Evolutionary conservation across 2,113 vertebrate genomes (phyloP).

Genomic region (Pygoscelis antarcticus): DNA sequence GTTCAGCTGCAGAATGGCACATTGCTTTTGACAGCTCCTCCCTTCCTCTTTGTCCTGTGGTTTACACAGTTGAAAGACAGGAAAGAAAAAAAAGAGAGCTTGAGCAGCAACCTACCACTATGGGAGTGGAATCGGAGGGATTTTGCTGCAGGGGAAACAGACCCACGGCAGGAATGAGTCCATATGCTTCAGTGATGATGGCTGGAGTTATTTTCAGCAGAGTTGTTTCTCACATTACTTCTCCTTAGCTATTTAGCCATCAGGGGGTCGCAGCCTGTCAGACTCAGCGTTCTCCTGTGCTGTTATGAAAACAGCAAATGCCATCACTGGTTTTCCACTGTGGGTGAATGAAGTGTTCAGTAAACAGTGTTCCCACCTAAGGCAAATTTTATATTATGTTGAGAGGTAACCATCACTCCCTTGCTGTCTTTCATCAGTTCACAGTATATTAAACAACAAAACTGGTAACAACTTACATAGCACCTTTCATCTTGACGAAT

Average conservation of each 20-base stretch:
- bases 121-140: not conserved
- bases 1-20: not conserved
- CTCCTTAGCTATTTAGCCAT: constrained; percentile 30
- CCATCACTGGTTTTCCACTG: constrained; percentile 62
- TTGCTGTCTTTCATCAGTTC: not conserved
- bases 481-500: not conserved
- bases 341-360: constrained; percentile 46
- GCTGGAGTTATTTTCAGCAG: constrained; percentile 57
- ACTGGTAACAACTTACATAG: not conserved
- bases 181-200: constrained; percentile 46
- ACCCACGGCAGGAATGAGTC: not conserved
- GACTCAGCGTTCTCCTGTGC: constrained; percentile 43
- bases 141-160: not conserved
- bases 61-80: not conserved
- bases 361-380: constrained; percentile 35
- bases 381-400: not conserved
- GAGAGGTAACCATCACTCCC: not conserved
- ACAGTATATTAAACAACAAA: constrained; percentile 1
- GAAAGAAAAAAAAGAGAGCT: not conserved
- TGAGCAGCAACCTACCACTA: not conserved
- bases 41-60: not conserved
- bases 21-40: not conserved
- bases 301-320: constrained; percentile 72
- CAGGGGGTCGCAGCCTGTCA: constrained; percentile 56
- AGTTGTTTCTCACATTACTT: constrained; percentile 49